Evolutionary conservation across 1,140 invertebrate genomes (phyloP).

Genomic region (Spodoptera frugiperda): DNA sequence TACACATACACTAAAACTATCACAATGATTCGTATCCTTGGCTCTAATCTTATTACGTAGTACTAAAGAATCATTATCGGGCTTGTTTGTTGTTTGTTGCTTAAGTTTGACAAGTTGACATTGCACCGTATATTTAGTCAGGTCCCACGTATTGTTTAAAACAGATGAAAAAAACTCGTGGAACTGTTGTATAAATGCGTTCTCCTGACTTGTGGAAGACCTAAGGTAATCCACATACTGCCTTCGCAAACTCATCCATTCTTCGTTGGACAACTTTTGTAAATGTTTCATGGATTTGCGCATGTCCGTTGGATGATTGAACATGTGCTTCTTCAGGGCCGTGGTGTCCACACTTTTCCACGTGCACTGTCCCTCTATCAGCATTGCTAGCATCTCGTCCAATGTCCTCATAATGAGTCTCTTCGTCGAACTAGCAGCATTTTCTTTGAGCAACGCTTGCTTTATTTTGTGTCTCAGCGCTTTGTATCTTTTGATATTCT

Average conservation of each 20-base stretch:
- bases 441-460: slow-evolving; percentile 61
- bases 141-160: slow-evolving; percentile 51
- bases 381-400: slow-evolving; percentile 63
- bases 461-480: slow-evolving; percentile 64
- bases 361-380: slow-evolving; percentile 63
- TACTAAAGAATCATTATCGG: too few species aligned
- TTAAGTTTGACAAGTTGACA: slow-evolving; percentile 54
- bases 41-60: not conserved
- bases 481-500: slow-evolving; percentile 63
- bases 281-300: slow-evolving; percentile 9
- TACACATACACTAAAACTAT: slow-evolving; percentile 62
- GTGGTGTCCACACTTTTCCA: slow-evolving; percentile 52
- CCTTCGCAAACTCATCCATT: slow-evolving; percentile 55
- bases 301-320: not conserved
- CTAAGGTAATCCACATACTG: slow-evolving; percentile 39
- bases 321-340: not conserved
- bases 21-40: slow-evolving; percentile 48
- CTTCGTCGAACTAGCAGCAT: slow-evolving; percentile 62
- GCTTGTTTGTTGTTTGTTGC: too few species aligned
- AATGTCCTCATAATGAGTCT: slow-evolving; percentile 63
- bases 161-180: slow-evolving; percentile 59
- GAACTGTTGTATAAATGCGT: slow-evolving; percentile 51
- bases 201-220: slow-evolving; percentile 14
- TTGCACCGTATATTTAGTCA: slow-evolving; percentile 61
- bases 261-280: slow-evolving; percentile 47